Percentiles rank a stretch among this genome's conserved stretches.
Conservation (phyloP, 2,113 vertebrate genomes). For the Poeciliopsis retropinna region DNA sequence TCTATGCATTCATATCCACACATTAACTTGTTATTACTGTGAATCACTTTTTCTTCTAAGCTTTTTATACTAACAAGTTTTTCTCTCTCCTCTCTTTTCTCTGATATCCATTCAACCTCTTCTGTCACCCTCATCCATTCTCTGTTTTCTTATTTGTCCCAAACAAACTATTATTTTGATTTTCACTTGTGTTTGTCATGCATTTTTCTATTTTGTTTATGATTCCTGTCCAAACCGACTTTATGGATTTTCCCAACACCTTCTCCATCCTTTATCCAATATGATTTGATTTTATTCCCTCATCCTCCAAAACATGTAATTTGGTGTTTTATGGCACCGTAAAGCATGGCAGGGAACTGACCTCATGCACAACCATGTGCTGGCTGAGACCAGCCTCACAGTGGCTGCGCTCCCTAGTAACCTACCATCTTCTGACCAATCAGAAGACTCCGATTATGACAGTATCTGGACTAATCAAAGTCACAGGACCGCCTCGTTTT, state of each 20-base stretch:
- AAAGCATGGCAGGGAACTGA: conserved; percentile 99
- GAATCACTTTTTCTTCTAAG: conserved; percentile 51
- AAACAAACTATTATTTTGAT: background rate
- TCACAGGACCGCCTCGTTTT: conserved; percentile 95
- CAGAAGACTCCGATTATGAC: conserved; percentile 99
- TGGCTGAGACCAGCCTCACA: conserved; percentile 90
- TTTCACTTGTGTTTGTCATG: conserved; percentile 3
- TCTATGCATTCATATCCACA: background rate
- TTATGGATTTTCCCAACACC: conserved; percentile 24
- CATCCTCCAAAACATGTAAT: background rate
- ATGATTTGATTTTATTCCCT: conserved; percentile 25
- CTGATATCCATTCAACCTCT: conserved; percentile 19
- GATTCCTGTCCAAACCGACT: background rate
- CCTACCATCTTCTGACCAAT: conserved; percentile 91
- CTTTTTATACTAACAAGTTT: conserved; percentile 86
- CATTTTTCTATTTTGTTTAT: background rate
- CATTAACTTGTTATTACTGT: background rate
- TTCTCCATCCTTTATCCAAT: background rate
- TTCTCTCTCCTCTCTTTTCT: conserved; percentile 79
- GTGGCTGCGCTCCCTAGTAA: conserved; percentile 88
- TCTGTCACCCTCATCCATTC: background rate
- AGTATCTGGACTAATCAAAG: conserved; percentile 97
- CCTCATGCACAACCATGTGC: conserved; percentile 99
- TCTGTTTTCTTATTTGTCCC: background rate
- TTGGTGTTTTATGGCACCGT: conserved; percentile 32